Base-by-base conservation (phyloP, 2,797 vertebrate genomes). In the Smutsia gigantea region DNA sequence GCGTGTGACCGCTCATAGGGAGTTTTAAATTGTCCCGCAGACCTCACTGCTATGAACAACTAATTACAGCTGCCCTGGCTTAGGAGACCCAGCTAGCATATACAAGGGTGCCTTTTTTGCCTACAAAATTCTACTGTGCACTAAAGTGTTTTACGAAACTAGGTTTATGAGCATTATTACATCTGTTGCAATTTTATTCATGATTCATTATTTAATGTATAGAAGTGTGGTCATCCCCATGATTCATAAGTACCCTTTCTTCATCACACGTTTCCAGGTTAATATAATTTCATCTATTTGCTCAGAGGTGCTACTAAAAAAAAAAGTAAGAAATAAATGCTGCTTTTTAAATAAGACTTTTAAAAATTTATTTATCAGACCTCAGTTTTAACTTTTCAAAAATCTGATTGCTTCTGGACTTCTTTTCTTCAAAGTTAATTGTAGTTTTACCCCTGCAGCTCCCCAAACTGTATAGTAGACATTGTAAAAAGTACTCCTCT, bases 261-360 rank as follows among this genome's bases (percentile, higher is more conserved):
- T 66, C 69, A 14, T 68, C 68, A 75, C 42, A 61, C 0, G 3
- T 64, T 85, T 71, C 86, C 34, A 19, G 14, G 11, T 9, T 86
- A 53, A 69, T 82, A 29, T n/a, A 49, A 64, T 90, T 92, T 71
- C 49, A 53, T 37, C 7, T 31, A 49, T 77, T 69, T 59, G 4
- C 63, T 92, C 59, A 92, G n/a, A 91, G 19, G 78, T 55, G 27
- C 46, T 72, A 25, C 82, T 59, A 49, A 84, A 74, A 89, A 72
- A 18, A 3, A 49, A 19, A 1, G 34, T 37, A 34, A 84, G 12
- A 68, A 88, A 59, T 79, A 61, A 23, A 19, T 42, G 23, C 74
- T 57, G 19, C 34, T 68, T 46, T 83, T 68, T 64, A 84, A 42
- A 63, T 71, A 71, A 59, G 29, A 39, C 34, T 82, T 89, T 91